Base-by-base conservation (phyloP, 2,797 vertebrate genomes). In the Protosalanx chinensis region DNA sequence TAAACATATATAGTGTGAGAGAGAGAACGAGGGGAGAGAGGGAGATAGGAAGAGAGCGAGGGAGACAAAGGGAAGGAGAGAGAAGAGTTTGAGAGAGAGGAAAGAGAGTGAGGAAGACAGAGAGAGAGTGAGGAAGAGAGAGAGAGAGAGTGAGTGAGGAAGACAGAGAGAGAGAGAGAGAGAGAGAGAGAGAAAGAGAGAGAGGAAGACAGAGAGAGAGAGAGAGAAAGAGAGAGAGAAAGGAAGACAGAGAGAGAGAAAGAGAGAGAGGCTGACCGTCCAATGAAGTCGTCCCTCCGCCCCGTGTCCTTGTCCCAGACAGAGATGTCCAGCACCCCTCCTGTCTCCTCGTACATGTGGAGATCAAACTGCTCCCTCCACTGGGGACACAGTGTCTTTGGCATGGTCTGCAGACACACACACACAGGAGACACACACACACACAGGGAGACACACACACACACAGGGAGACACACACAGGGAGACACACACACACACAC, bases 361-460 rank as follows among this genome's bases (percentile, higher is more conserved):
- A 98, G 93, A 87, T 98, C 96, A 87, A 98, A 98, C 86, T 97
- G 94, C 79, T 98, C 96, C 70, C 95, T 93, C 96, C 97, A 98
- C 80, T 96, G 95, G 59, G 97, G 96, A 88, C 94, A 95, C 86
- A 98, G 90, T 15, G 95, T 97, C 92, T 97, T 98, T 49, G 92
- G 92, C 85, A 97, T 88, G 6, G 94, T 95, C 97, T 98, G 53
- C 57, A 41, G 61, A 66, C 60, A 6, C 58, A 69, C 61, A 79
- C 73, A 71, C 61, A 74, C 57, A 75, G 77, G 1, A 27, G 23
- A 27, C 56, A 59, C 51, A 69, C 37, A 73, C 59, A 62, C 35
- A 71, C 59, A 75, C 58, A 37, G 53, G 60, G 4, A 64, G 5
- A 61, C 53, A 5, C 62, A 37, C 23, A 67, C 37, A 27, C 23